phyloP scores from a whole-genome alignment of 2,888 invertebrate genomes.

The Rugalucina vietnamica region DNA sequence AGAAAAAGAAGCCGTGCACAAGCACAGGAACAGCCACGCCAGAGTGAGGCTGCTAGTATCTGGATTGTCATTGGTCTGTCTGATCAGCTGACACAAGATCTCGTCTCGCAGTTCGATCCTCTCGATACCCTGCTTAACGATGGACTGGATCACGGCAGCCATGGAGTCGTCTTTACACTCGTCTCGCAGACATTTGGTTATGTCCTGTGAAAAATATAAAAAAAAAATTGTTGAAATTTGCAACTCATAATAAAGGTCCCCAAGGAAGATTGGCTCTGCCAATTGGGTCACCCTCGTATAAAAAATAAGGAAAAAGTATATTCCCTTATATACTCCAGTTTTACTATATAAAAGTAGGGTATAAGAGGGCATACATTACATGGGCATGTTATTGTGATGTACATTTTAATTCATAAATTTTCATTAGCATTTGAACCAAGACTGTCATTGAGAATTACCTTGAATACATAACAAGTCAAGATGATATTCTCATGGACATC shows the following conservation, averaged over 20 bases:
- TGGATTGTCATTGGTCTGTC: slow-evolving; percentile 91
- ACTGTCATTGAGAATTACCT: too few species aligned
- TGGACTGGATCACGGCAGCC: slow-evolving; percentile 71
- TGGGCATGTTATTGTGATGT: too few species aligned
- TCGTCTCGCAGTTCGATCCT: slow-evolving; percentile 96
- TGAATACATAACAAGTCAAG: slow-evolving; percentile 94
- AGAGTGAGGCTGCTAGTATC: slow-evolving; percentile 92
- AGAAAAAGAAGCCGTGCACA: slow-evolving; percentile 96
- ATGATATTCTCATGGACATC: slow-evolving; percentile 97
- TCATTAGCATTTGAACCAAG: too few species aligned
- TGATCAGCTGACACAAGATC: slow-evolving; percentile 87
- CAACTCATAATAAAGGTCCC: too few species aligned
- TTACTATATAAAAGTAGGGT: too few species aligned
- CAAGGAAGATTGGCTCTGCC: too few species aligned
- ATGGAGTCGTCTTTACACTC: slow-evolving; percentile 89
- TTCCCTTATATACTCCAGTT: too few species aligned
- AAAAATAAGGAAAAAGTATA: too few species aligned
- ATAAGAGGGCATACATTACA: too few species aligned
- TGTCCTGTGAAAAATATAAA: slow-evolving; percentile 91
- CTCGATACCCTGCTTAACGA: slow-evolving; percentile 89
- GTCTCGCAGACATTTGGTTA: slow-evolving; percentile 95
- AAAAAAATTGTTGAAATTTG: too few species aligned
- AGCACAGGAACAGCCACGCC: slow-evolving; percentile 94
- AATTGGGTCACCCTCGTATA: too few species aligned
- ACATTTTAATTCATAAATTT: too few species aligned